Conservation (phyloP, 2,113 vertebrate genomes). For the Alces alces region DNA sequence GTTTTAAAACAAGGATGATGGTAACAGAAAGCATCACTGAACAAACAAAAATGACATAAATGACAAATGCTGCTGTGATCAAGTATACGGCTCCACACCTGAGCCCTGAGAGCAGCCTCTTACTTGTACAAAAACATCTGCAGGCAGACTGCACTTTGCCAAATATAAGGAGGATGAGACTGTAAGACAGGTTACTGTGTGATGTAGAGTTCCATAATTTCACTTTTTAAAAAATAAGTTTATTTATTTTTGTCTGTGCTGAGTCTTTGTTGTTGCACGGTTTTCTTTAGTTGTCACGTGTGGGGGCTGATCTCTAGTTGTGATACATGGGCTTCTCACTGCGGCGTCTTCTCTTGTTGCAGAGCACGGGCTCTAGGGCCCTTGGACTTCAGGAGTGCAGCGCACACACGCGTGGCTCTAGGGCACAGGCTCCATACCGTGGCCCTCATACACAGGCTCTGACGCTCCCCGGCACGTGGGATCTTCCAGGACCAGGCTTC, state of each 20-base stretch:
- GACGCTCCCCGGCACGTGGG: background rate
- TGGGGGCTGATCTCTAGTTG: background rate
- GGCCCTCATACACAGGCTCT: too few relatives aligned
- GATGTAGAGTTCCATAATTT: background rate
- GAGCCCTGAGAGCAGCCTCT: background rate
- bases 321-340: background rate
- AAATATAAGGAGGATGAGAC: background rate
- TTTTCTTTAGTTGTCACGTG: accelerated
- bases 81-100: accelerated
- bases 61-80: accelerated
- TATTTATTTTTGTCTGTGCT: background rate
- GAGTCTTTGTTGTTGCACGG: background rate
- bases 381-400: background rate
- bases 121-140: accelerated
- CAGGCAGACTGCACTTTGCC: background rate
- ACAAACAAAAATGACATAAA: background rate
- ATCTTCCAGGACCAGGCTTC: background rate
- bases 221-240: background rate
- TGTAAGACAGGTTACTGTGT: background rate
- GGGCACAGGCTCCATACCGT: too few relatives aligned
- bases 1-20: background rate
- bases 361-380: background rate
- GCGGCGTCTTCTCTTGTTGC: background rate
- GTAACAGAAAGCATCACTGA: background rate
- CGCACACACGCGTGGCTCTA: accelerated